These are phyloP conservation scores for Labeo catla DNA, from an alignment of 2,113 vertebrate species.

Conservation along the genomic window DNA sequence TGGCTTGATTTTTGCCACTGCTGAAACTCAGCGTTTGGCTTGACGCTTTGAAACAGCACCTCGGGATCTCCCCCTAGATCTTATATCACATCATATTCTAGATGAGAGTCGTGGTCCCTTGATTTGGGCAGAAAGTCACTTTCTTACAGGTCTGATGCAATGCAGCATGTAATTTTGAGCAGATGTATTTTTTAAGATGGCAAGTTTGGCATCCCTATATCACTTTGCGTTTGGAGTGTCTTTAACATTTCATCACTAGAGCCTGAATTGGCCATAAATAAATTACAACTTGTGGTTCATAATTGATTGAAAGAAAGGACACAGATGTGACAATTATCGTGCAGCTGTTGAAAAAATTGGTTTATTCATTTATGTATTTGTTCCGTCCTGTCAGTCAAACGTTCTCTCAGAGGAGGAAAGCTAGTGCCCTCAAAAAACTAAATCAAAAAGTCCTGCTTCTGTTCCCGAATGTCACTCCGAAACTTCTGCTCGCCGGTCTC, in stretches of 20 bases:
- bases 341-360: conserved; percentile 46
- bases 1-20: conserved; percentile 27
- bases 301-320: conserved; percentile 64
- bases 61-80: conserved; percentile 2
- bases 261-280: conserved; percentile 61
- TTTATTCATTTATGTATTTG: conserved; percentile 39
- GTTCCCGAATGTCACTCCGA: background rate
- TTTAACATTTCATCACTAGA: conserved; percentile 51
- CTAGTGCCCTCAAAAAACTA: conserved; percentile 16
- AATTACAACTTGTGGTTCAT: conserved; percentile 61
- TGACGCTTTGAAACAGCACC: background rate
- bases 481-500: conserved; percentile 17
- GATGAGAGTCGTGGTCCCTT: background rate
- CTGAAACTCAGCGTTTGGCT: conserved; percentile 19
- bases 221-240: conserved; percentile 44
- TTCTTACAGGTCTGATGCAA: conserved; percentile 12
- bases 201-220: conserved; percentile 45
- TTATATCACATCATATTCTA: background rate
- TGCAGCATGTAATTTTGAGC: conserved; percentile 48
- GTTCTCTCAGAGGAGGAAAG: conserved; percentile 12
- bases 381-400: conserved; percentile 18
- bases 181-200: conserved; percentile 58
- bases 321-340: conserved; percentile 65
- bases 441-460: conserved; percentile 28
- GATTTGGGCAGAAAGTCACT: background rate